Percentiles rank a stretch among this genome's conserved stretches.
phyloP scores from a whole-genome alignment of 2,797 vertebrate species.

The Pantherophis vulpinus region DNA sequence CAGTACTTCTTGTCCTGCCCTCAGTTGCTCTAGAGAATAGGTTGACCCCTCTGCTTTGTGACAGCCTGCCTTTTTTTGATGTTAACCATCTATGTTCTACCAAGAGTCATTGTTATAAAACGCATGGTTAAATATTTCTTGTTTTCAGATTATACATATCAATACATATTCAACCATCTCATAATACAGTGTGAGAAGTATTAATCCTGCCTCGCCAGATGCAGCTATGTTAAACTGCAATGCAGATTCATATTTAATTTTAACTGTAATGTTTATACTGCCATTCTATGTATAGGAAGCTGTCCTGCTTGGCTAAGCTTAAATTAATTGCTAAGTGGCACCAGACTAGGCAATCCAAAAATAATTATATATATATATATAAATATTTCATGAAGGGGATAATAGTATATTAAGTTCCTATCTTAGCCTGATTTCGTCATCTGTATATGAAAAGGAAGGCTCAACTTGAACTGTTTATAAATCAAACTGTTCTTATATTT shows the following conservation, averaged over 20 bases:
- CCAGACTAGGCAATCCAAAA: conserved; percentile 58
- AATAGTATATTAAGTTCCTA: conserved; percentile 36
- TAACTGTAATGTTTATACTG: neutral
- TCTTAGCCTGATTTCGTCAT: conserved; percentile 64
- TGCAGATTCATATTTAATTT: neutral
- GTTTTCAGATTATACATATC: neutral
- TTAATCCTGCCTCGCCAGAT: neutral
- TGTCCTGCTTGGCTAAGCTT: neutral
- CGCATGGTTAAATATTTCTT: neutral
- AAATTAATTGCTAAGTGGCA: conserved; percentile 17
- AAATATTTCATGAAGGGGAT: conserved; percentile 59
- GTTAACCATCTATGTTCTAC: neutral
- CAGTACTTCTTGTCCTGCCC: neutral
- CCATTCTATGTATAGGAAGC: conserved; percentile 8
- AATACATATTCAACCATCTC: neutral
- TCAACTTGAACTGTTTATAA: conserved; percentile 18
- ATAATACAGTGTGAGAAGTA: neutral
- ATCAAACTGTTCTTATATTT: conserved; percentile 59
- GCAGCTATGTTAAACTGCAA: neutral
- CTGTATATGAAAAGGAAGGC: conserved; percentile 47
- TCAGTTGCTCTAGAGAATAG: neutral
- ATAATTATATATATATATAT: conserved; percentile 67
- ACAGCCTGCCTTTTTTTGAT: neutral
- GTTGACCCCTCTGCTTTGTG: neutral
- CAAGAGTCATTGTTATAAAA: neutral